These are phyloP conservation scores for Ephydatia muelleri DNA, from an alignment of 37 sponge, comb jelly and placozoan genomes.

Conservation along the genomic window DNA sequence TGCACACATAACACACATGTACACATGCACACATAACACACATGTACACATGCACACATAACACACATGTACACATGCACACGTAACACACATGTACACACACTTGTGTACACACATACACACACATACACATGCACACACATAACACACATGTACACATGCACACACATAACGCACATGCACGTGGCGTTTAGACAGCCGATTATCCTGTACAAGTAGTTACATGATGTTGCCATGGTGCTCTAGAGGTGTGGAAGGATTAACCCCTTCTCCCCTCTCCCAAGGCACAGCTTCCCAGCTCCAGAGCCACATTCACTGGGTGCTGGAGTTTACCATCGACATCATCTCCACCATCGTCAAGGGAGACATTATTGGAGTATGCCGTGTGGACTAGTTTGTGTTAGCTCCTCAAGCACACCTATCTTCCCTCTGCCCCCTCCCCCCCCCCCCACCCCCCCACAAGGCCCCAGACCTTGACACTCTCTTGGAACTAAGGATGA, in stretches of 20 bases:
- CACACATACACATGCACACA: too few species aligned
- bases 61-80: too few species aligned
- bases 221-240: neutral
- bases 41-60: too few species aligned
- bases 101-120: too few species aligned
- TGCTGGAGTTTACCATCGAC: conserved; percentile 49
- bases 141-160: too few species aligned
- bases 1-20: too few species aligned
- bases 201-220: too few species aligned
- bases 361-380: conserved; percentile 2
- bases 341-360: conserved; percentile 29
- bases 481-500: conserved; percentile 32
- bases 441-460: neutral
- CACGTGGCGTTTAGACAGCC: too few species aligned
- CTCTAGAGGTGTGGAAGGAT: neutral
- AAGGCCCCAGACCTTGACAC: conserved; percentile 26
- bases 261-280: neutral
- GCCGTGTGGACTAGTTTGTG: neutral
- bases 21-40: too few species aligned
- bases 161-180: too few species aligned
- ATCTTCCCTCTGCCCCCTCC: neutral
- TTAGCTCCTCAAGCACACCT: neutral
- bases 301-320: conserved; percentile 62
- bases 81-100: too few species aligned
- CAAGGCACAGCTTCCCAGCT: conserved; percentile 40